A percentile compares a stretch with the other conserved stretches of the same genome.
These are phyloP conservation scores for Buceros bicornis DNA, from an alignment of 2,797 vertebrate species.

Conservation along the genomic window DNA sequence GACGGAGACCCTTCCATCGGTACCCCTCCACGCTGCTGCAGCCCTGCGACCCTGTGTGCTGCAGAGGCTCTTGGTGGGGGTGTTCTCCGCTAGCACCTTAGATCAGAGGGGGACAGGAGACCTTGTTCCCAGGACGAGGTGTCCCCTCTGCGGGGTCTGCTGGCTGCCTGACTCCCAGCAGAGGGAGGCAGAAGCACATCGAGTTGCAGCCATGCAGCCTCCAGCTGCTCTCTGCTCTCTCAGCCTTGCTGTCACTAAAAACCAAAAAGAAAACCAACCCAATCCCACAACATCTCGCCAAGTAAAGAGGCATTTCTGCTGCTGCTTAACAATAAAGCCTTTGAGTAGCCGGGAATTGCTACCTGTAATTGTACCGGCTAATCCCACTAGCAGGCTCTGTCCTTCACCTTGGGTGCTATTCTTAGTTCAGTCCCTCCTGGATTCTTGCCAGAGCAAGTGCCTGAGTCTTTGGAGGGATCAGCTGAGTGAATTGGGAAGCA, in stretches of 20 bases:
- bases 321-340: not conserved
- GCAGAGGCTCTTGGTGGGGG: not conserved
- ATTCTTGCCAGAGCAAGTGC: conserved; percentile 8
- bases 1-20: not conserved
- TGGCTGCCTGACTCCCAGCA: conserved; percentile 31
- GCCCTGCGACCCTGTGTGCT: not conserved
- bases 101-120: not conserved
- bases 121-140: not conserved
- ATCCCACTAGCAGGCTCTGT: not conserved
- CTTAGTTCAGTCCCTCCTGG: not conserved
- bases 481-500: not conserved
- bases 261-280: too few species aligned
- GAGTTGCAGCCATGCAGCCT: not conserved
- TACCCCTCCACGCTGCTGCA: not conserved
- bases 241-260: not conserved
- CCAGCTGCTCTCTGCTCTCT: not conserved
- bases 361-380: conserved; percentile 33
- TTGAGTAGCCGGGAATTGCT: not conserved
- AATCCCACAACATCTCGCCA: not conserved
- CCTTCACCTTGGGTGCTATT: not conserved
- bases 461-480: not conserved
- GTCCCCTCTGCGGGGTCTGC: not conserved
- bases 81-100: accelerated
- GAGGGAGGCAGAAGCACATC: conserved; percentile 54
- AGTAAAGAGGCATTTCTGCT: not conserved